Base-by-base conservation (phyloP, 2,888 invertebrate species). In the Drosophila mulleri region DNA sequence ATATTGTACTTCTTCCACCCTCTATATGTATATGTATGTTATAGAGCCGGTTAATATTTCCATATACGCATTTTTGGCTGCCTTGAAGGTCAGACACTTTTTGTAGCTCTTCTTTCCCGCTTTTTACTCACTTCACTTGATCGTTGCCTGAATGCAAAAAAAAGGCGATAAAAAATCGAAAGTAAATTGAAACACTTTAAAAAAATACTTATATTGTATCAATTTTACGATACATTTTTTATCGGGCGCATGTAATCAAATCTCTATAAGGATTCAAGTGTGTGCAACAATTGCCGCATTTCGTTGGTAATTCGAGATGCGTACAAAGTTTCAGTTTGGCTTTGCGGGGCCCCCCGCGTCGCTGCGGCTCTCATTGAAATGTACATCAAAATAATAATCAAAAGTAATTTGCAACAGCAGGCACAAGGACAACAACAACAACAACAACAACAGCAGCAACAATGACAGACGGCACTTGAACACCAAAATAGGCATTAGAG, bases 301-400 rank as follows among this genome's bases (percentile, higher is more conserved):
- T 68, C 18, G 52, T 63, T 67, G 73, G 84, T 85, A 85, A 84
- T 83, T 83, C 61, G 81, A 84, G 76, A 80, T 71, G 88, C 76
- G 74, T 81, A 87, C 80, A 78, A 82, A 81, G 79, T 75, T 78
- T 26, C 64, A 70, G 44, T 16, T 48, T 23, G 35, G 6, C 26
- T 20, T 39, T 32, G 20, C 26, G 29, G 41, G 45, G 45, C 23
- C 45, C 45, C 58, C 58, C 58, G 32, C 32, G 32, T 35, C 45
- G 57, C 45, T 16, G 45, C 12, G 26, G 16, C 26, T 26, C 47
- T 23, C 26, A 47, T 29, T 47, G 70, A 82, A 82, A 86, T 80
- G 80, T 76, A 77, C 85, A 85, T 85, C 86, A 83, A 85, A 88
- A 85, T 88, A 83, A 82, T 82, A 88, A 88, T 85, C 86, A 88